Evolutionary conservation across 2,888 invertebrate genomes (phyloP).

Genomic region (Diplazon laetatorius): DNA sequence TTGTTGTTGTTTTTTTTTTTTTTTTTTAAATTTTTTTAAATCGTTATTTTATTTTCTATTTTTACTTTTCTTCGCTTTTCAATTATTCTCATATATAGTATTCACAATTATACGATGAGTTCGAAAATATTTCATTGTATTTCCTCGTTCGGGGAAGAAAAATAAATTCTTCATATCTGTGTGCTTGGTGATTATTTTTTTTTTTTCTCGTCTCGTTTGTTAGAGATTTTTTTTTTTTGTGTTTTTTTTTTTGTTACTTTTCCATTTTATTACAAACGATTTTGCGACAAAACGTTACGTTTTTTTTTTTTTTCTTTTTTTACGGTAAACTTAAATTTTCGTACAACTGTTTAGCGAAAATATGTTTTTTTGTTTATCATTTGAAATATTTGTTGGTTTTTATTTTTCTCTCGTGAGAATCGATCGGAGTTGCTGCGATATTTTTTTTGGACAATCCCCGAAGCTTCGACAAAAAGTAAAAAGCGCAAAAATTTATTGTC

Average conservation of each 20-base stretch:
- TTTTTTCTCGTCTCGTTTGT: slow-evolving; percentile 12
- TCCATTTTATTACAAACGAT: slow-evolving; percentile 15
- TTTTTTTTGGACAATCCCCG: neutral
- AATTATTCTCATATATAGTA: slow-evolving; percentile 23
- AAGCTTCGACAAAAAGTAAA: slow-evolving; percentile 13
- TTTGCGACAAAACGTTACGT: slow-evolving; percentile 26
- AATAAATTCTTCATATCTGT: slow-evolving; percentile 71
- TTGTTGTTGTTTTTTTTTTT: slow-evolving; percentile 32
- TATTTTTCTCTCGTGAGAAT: slow-evolving; percentile 39
- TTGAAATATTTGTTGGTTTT: slow-evolving; percentile 2
- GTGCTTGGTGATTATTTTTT: slow-evolving; percentile 40
- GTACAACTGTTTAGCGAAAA: slow-evolving; percentile 73
- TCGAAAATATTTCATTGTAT: slow-evolving; percentile 73
- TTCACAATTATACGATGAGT: slow-evolving; percentile 65
- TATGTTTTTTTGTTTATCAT: slow-evolving; percentile 65
- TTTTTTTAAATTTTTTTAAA: slow-evolving; percentile 34
- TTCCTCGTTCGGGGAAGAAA: slow-evolving; percentile 69
- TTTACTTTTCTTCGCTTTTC: neutral
- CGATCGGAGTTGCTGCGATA: slow-evolving; percentile 11
- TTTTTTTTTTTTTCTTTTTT: too few relatives aligned
- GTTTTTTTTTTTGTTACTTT: slow-evolving; percentile 23
- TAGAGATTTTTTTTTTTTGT: slow-evolving; percentile 20
- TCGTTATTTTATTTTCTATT: slow-evolving; percentile 46
- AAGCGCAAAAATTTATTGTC: neutral
- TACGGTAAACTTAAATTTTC: slow-evolving; percentile 66